phyloP scores from a whole-genome alignment of 2,797 vertebrate species.

The Coregonus suidteri region DNA sequence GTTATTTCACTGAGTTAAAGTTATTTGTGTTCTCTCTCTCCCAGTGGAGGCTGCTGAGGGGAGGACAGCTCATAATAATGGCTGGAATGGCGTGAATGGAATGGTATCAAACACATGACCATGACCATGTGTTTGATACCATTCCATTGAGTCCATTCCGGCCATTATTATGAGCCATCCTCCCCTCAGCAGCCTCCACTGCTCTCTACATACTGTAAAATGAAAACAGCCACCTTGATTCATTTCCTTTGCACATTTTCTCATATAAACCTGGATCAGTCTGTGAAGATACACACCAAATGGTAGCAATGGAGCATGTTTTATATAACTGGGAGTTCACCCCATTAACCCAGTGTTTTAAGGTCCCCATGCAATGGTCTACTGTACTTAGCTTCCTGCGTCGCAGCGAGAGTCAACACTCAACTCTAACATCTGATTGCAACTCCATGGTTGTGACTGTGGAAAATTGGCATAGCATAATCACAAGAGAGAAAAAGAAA shows the following conservation, averaged over 20 bases:
- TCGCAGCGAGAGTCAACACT: slow-evolving; percentile 35
- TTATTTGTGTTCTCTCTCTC: neutral
- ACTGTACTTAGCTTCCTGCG: slow-evolving; percentile 20
- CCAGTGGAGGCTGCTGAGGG: no score
- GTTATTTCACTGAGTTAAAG: no score
- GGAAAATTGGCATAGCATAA: neutral
- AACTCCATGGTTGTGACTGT: neutral
- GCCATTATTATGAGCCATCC: no score
- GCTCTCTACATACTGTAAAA: slow-evolving; percentile 33
- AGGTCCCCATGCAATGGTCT: slow-evolving; percentile 10
- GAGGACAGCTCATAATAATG: no score
- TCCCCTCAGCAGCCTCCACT: neutral
- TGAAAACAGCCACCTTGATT: slow-evolving; percentile 40
- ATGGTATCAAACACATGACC: no score
- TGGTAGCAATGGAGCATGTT: slow-evolving; percentile 54
- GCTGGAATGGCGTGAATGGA: no score
- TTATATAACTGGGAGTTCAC: slow-evolving; percentile 38
- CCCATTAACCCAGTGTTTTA: slow-evolving; percentile 46
- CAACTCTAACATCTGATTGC: slow-evolving; percentile 17
- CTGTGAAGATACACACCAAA: slow-evolving; percentile 49
- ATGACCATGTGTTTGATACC: no score
- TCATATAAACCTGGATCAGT: slow-evolving; percentile 35
- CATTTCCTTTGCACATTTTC: slow-evolving; percentile 31
- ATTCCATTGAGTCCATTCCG: no score
- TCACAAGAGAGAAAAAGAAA: neutral